Percentiles rank a stretch among this genome's conserved stretches.
Evolutionary conservation across 2,113 vertebrate species (phyloP).

Genomic region (Anoura caudifer): DNA sequence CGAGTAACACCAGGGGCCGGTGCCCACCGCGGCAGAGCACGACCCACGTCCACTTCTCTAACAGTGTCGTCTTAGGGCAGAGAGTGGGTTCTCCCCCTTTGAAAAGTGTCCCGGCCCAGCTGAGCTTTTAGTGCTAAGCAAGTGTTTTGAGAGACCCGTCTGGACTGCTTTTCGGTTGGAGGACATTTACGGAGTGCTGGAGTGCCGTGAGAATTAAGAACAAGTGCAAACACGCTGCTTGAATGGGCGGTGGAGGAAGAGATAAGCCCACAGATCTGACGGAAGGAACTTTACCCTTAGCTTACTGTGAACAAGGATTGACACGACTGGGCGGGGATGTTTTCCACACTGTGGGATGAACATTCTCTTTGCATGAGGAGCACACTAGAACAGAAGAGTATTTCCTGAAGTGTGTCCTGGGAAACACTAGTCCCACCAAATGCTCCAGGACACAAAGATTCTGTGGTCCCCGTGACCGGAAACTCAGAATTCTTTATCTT

Average conservation of each 20-base stretch:
- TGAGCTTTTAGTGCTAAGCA: neutral
- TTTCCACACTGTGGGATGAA: rapidly evolving
- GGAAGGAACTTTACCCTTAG: neutral
- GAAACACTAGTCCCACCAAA: neutral
- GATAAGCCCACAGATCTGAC: neutral
- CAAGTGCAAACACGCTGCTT: neutral
- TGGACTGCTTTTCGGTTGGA: neutral
- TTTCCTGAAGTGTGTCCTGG: neutral
- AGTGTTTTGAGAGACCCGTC: neutral
- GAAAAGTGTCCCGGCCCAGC: neutral
- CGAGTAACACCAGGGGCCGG: neutral
- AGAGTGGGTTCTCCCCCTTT: neutral
- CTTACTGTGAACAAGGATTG: neutral
- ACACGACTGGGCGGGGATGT: rapidly evolving
- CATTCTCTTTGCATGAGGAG: neutral
- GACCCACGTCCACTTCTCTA: neutral
- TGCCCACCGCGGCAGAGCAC: rapidly evolving
- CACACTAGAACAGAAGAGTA: too few relatives aligned
- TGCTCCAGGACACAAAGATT: neutral
- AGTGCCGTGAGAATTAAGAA: neutral
- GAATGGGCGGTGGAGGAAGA: neutral
- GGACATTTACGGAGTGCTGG: neutral
- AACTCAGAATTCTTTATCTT: neutral
- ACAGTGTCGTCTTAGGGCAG: neutral
- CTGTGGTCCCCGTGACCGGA: neutral